Conservation (phyloP, 2,797 vertebrate genomes). For the Pipistrellus pipistrellus region DNA sequence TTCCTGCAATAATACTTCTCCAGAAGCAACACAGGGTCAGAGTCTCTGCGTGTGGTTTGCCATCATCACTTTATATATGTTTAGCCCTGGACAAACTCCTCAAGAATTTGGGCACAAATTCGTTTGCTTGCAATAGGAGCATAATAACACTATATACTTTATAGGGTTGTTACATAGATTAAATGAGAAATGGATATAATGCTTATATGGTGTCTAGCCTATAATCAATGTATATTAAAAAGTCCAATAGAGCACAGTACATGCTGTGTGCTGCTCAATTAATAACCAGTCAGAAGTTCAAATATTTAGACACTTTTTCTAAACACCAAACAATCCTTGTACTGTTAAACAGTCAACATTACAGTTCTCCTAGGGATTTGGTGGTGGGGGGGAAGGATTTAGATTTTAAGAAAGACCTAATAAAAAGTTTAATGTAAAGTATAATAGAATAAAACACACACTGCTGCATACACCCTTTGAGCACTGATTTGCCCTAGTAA, state of each 20-base stretch:
- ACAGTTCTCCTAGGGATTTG: background rate
- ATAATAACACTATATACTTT: background rate
- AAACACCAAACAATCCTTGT: background rate
- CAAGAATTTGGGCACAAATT: background rate
- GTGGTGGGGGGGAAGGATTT: background rate
- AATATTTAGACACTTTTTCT: background rate
- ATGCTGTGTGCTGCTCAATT: background rate
- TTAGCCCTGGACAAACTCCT: background rate
- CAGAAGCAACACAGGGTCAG: background rate
- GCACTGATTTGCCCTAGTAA: background rate
- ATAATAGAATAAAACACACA: background rate
- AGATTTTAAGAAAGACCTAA: background rate
- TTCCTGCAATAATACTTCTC: background rate
- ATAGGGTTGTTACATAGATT: background rate
- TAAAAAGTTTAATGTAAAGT: background rate
- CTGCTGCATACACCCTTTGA: background rate
- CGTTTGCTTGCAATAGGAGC: background rate
- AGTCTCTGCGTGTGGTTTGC: background rate
- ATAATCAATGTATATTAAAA: background rate
- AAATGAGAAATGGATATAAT: background rate
- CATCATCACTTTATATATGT: background rate
- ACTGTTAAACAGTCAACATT: background rate
- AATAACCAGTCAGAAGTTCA: constrained; percentile 2
- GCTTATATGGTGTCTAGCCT: background rate
- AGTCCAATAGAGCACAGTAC: background rate